A percentile compares a stretch with the other conserved stretches of the same genome.
Conservation (phyloP, 2,113 vertebrate genomes). For the Anhinga rufa region DNA sequence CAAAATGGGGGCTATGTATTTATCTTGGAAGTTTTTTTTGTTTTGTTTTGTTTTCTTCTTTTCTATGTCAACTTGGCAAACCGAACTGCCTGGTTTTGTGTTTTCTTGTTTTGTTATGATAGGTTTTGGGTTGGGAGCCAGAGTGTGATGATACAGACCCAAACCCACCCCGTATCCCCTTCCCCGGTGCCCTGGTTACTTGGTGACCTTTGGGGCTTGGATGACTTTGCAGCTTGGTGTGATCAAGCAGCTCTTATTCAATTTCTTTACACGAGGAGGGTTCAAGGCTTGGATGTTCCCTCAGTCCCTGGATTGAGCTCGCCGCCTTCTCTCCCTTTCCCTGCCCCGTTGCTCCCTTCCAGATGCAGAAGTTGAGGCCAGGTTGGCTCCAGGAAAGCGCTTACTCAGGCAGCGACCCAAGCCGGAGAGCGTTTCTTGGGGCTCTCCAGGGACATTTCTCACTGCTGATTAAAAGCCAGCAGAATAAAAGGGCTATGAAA, state of each 20-base stretch:
- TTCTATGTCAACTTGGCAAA: background rate
- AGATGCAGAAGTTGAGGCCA: background rate
- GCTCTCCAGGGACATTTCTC: background rate
- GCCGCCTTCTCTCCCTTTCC: background rate
- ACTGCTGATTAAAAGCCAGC: background rate
- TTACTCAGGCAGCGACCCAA: background rate
- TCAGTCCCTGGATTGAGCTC: background rate
- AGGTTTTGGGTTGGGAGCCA: constrained; percentile 39
- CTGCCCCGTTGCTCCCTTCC: constrained; percentile 24
- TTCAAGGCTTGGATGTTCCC: constrained; percentile 27
- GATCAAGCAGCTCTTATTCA: background rate
- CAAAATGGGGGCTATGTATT: constrained; percentile 4
- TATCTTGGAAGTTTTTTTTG: constrained; percentile 18
- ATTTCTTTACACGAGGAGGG: background rate
- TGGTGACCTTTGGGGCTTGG: constrained; percentile 6
- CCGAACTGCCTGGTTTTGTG: background rate
- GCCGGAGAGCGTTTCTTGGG: background rate
- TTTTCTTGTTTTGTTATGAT: constrained; percentile 12
- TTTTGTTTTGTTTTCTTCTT: background rate
- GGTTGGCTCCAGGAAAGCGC: background rate
- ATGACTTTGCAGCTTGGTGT: background rate
- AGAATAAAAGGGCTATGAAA: constrained; percentile 15
- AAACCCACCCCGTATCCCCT: background rate
- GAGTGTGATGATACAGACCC: background rate
- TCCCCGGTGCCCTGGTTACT: background rate